phyloP scores from a whole-genome alignment of 2,888 invertebrate species.

The Temnothorax rugatulus region DNA sequence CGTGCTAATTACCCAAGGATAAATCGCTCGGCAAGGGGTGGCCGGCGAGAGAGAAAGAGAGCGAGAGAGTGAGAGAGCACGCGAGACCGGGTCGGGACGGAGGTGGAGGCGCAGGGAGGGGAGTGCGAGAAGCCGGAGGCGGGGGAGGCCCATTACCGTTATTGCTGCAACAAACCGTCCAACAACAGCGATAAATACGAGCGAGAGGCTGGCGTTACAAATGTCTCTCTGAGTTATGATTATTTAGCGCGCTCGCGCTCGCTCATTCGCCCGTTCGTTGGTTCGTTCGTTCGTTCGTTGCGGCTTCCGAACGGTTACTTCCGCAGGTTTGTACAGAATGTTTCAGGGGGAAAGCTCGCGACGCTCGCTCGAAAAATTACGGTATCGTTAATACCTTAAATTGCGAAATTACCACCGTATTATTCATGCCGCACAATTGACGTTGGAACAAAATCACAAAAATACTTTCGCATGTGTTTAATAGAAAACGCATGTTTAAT shows the following conservation, averaged over 20 bases:
- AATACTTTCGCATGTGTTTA: background rate
- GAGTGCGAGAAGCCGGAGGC: slow-evolving; percentile 59
- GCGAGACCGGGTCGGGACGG: slow-evolving; percentile 48
- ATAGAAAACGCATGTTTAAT: background rate
- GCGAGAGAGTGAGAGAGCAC: slow-evolving; percentile 38
- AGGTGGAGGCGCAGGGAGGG: slow-evolving; percentile 49
- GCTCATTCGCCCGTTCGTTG: slow-evolving; percentile 55
- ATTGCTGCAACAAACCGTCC: slow-evolving; percentile 86
- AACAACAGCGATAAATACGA: slow-evolving; percentile 85
- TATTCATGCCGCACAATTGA: background rate
- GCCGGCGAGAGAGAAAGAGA: too few relatives aligned
- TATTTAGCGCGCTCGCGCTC: slow-evolving; percentile 77
- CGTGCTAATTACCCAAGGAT: slow-evolving; percentile 86
- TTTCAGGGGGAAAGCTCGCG: slow-evolving; percentile 1
- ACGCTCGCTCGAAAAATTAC: background rate
- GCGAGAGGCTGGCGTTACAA: slow-evolving; percentile 80
- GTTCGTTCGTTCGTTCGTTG: slow-evolving; percentile 70
- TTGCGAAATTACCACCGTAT: background rate
- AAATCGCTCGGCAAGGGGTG: slow-evolving; percentile 84
- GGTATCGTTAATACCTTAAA: slow-evolving; percentile 13
- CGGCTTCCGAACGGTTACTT: slow-evolving; percentile 59
- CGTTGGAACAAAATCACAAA: background rate
- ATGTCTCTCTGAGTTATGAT: slow-evolving; percentile 83
- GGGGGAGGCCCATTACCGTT: slow-evolving; percentile 84
- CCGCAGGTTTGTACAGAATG: slow-evolving; percentile 23